Base-by-base conservation (phyloP, 2,797 vertebrate genomes). In the Melopsittacus undulatus region DNA sequence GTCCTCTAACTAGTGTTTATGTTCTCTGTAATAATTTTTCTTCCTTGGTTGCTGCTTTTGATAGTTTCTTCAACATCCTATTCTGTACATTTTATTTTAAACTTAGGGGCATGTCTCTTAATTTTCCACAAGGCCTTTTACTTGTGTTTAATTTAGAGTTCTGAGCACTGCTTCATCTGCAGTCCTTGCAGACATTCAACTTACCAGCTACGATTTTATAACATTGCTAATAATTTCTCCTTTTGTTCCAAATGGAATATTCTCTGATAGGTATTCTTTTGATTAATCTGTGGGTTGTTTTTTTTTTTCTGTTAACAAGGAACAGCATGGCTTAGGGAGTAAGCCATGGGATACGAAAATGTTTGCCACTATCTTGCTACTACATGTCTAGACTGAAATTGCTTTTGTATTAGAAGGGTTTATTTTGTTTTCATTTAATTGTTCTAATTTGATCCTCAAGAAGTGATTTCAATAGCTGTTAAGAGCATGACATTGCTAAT, bases 11-110 rank as follows among this genome's bases (percentile, higher is more conserved):
- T 83, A 54, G 57, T 90, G 66, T 81, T 96, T 95, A 96, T 93
- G 74, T 92, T 94, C 56, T 52, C 72, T 79, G 72, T 43, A 92
- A 95, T 95, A 95, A 91, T 96, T 95, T 96, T 93, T 92, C 91
- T 93, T 95, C 68, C 63, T 51, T 11, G 1, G 68, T 84, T 93
- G 76, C 67, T 89, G 83, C 83, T 93, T 89, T 92, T 82, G 66
- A 42, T 92, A 56, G 45, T 90, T 95, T 77, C 92, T 94, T 95
- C 30, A 15, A 70, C 42, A 73, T 62, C 57, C 83, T 64, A 49
- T 54, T 89, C 68, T 38, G 81, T 57, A 90, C 38, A 40, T 89
- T 94, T 92, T 16, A 46, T 88, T 96, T 89, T 76, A 91, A 92
- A 85, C 20, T 19, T 59, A 83, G 56, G 29, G 23, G 45, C 43